A percentile compares a stretch with the other conserved stretches of the same genome.
These are phyloP conservation scores for Byasa hedistus DNA, from an alignment of 2,888 invertebrate genomes.

Conservation along the genomic window DNA sequence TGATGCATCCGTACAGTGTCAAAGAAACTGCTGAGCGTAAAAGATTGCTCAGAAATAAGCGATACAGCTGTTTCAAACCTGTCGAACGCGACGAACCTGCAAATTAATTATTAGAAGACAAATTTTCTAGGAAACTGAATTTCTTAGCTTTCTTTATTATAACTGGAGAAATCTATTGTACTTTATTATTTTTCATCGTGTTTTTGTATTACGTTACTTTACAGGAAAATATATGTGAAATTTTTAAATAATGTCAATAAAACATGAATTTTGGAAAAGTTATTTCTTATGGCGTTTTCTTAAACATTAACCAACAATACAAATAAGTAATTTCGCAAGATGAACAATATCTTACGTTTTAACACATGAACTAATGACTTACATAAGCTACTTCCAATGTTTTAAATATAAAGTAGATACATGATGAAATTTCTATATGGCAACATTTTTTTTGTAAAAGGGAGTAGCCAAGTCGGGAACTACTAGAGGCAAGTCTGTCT, in stretches of 20 bases:
- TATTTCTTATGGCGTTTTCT: background rate
- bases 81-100: conserved; percentile 41
- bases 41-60: conserved; percentile 39
- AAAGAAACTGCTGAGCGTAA: conserved; percentile 48
- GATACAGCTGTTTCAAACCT: conserved; percentile 54
- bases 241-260: background rate
- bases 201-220: background rate
- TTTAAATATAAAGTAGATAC: no score
- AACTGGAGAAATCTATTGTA: background rate
- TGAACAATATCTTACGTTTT: no score
- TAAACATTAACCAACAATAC: no score
- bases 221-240: background rate
- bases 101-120: background rate
- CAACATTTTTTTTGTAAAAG: no score
- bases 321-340: no score
- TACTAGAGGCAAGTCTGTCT: no score
- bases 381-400: no score
- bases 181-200: background rate
- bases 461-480: no score
- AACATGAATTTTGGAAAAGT: background rate
- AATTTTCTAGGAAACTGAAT: background rate
- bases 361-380: no score
- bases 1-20: conserved; percentile 59
- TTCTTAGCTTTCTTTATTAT: background rate
- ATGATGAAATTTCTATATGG: no score